Evolutionary conservation across 2,888 invertebrate species (phyloP).

Genomic region (Nebria salina): DNA sequence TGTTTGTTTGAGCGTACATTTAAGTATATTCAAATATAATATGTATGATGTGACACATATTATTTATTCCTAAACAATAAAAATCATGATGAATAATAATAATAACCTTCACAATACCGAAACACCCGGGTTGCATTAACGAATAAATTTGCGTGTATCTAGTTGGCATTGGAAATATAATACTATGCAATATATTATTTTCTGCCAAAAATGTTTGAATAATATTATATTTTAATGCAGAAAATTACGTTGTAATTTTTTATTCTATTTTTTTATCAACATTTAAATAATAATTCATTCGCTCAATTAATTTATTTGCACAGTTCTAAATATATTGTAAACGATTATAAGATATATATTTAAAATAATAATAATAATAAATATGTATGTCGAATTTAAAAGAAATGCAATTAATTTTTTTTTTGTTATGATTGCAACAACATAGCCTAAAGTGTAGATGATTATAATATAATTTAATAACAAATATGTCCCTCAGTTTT

Average conservation of each 20-base stretch:
- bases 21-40: no score
- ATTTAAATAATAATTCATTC: not conserved
- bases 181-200: constrained; percentile 15
- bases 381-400: no score
- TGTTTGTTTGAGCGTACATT: no score
- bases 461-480: not conserved
- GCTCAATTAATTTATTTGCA: not conserved
- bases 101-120: not conserved
- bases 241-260: not conserved
- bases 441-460: not conserved
- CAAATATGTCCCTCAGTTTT: not conserved
- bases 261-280: not conserved
- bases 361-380: no score
- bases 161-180: constrained; percentile 28
- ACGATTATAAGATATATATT: no score
- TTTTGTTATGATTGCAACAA: not conserved
- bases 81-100: not conserved
- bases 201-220: not conserved
- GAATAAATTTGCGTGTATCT: constrained; percentile 13
- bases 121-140: not conserved
- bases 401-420: not conserved
- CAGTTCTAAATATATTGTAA: not conserved
- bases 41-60: no score
- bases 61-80: no score
- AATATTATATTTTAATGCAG: not conserved